Evolutionary conservation across 2,113 vertebrate species (phyloP).

Genomic region (Phocoena sinus): DNA sequence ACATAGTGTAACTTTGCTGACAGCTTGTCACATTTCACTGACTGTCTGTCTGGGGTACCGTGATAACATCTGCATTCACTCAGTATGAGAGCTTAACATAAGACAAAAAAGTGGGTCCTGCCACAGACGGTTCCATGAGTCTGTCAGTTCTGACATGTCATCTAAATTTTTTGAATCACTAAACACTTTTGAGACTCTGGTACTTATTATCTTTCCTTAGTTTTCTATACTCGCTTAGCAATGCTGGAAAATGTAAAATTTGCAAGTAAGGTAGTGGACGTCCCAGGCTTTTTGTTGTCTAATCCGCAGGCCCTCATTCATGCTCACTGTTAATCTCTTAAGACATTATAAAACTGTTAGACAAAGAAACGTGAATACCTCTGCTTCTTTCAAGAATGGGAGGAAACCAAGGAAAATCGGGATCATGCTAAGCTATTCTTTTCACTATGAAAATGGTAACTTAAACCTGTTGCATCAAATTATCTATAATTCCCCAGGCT

Average conservation of each 20-base stretch:
- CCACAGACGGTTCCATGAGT: slow-evolving; percentile 87
- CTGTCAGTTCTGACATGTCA: slow-evolving; percentile 90
- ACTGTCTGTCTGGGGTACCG: slow-evolving; percentile 88
- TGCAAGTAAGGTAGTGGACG: slow-evolving; percentile 86
- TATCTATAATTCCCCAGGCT: slow-evolving; percentile 83
- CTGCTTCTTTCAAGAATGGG: slow-evolving; percentile 88
- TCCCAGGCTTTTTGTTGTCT: slow-evolving; percentile 84
- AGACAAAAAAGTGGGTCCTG: slow-evolving; percentile 89
- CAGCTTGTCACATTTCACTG: slow-evolving; percentile 90
- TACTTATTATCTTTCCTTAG: slow-evolving; percentile 88
- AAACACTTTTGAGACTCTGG: slow-evolving; percentile 89
- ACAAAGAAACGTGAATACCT: slow-evolving; percentile 91
- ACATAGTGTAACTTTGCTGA: slow-evolving; percentile 87
- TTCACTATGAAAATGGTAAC: slow-evolving; percentile 86
- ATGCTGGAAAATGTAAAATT: slow-evolving; percentile 87
- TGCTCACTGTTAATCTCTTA: slow-evolving; percentile 92
- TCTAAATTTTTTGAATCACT: slow-evolving; percentile 92
- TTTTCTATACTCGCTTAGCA: slow-evolving; percentile 81
- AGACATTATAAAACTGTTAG: slow-evolving; percentile 90
- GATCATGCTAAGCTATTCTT: slow-evolving; percentile 89
- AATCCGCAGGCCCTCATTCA: slow-evolving; percentile 89
- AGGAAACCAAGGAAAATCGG: slow-evolving; percentile 90
- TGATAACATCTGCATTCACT: slow-evolving; percentile 98
- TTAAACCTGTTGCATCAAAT: slow-evolving; percentile 88
- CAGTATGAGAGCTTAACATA: slow-evolving; percentile 90